Conservation (phyloP, 2,888 invertebrate species). For the Caradrina kadenii region DNA sequence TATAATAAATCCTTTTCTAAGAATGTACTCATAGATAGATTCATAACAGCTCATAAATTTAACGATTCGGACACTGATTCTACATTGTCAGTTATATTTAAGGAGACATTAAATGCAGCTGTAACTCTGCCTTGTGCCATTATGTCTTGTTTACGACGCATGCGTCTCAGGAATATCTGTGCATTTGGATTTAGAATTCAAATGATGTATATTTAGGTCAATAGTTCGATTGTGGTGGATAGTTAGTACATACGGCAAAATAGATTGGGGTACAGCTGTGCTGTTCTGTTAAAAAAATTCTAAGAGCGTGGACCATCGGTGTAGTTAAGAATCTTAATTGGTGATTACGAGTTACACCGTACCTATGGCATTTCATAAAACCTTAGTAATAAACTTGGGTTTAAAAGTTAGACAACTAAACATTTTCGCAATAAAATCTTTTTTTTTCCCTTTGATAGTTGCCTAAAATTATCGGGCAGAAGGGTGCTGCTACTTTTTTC, state of each 20-base stretch:
- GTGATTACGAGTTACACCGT: no score
- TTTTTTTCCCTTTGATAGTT: no score
- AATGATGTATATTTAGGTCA: constrained; percentile 50
- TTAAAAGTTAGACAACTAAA: no score
- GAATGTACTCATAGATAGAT: constrained; percentile 11
- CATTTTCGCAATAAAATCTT: no score
- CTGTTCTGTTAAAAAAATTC: no score
- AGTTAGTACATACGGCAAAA: constrained; percentile 14
- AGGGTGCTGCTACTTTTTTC: no score
- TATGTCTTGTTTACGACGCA: constrained; percentile 51
- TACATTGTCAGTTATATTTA: constrained; percentile 46
- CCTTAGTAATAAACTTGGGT: no score
- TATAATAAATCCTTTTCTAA: constrained; percentile 11
- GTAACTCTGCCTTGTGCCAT: constrained; percentile 33
- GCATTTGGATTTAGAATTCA: constrained; percentile 35
- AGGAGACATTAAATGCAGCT: constrained; percentile 38
- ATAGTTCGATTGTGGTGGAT: constrained; percentile 39
- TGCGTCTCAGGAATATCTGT: constrained; percentile 36
- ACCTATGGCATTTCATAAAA: no score
- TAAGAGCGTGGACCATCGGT: no score
- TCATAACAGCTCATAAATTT: constrained; percentile 40
- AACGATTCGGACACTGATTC: constrained; percentile 38
- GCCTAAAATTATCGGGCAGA: no score
- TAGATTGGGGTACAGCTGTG: constrained; percentile 3
- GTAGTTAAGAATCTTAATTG: no score